Conservation (phyloP, 2,888 invertebrate genomes). For the Drosophila acutilabella region DNA sequence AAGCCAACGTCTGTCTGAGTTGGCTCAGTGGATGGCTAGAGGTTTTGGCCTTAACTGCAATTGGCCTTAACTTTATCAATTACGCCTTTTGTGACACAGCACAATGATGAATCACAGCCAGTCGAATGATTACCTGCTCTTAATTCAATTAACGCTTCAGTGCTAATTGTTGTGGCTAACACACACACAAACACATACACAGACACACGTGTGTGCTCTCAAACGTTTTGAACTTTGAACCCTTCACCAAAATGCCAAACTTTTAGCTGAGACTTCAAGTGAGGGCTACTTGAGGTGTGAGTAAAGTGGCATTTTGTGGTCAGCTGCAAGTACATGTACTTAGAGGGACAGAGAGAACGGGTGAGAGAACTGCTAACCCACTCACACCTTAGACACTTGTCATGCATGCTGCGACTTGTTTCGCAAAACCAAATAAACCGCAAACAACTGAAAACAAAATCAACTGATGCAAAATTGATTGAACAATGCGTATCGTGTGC, state of each 20-base stretch:
- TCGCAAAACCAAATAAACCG: conserved; percentile 44
- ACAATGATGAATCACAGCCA: conserved; percentile 68
- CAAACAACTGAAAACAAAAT: conserved; percentile 46
- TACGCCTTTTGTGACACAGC: conserved; percentile 43
- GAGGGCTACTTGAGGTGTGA: conserved; percentile 8
- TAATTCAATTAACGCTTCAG: conserved; percentile 68
- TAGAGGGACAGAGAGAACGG: neutral
- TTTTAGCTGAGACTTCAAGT: conserved; percentile 3
- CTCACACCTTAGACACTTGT: conserved; percentile 30
- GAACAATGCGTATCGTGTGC: conserved; percentile 47
- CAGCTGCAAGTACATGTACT: conserved; percentile 11
- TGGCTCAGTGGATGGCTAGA: neutral
- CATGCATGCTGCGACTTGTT: conserved; percentile 25
- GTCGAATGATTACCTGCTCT: conserved; percentile 56
- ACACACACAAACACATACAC: neutral
- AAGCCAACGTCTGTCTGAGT: conserved; percentile 26
- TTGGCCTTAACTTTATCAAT: conserved; percentile 72
- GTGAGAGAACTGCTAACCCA: neutral
- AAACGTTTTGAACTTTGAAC: neutral
- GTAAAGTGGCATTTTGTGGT: conserved; percentile 55
- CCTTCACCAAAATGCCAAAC: neutral
- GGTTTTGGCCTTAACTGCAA: conserved; percentile 21
- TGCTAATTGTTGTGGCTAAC: conserved; percentile 33
- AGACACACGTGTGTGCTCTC: neutral
- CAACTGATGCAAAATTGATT: conserved; percentile 60